Conservation (phyloP, 2,888 invertebrate species). For the Standfussiana lucernea region DNA sequence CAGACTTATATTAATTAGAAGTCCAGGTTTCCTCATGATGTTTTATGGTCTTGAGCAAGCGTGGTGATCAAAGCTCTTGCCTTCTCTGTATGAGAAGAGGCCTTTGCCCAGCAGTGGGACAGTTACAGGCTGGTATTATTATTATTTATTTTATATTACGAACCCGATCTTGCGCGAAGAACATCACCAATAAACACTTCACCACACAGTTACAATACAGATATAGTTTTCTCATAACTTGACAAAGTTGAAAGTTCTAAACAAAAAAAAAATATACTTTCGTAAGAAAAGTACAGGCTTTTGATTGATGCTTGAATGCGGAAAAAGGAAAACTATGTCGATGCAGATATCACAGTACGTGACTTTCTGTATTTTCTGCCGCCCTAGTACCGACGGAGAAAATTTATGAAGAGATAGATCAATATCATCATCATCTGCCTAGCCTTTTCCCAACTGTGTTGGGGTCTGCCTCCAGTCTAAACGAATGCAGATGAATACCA, state of each 20-base stretch:
- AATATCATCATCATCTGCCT: neutral
- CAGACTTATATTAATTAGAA: no score
- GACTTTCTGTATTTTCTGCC: conserved; percentile 5
- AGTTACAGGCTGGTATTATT: no score
- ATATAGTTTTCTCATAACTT: neutral
- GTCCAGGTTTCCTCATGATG: no score
- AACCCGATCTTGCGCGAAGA: no score
- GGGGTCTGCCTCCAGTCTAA: neutral
- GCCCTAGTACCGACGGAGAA: neutral
- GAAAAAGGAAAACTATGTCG: neutral
- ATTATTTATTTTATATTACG: no score
- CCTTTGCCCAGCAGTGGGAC: no score
- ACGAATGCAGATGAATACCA: neutral
- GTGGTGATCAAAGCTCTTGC: no score
- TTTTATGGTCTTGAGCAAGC: no score
- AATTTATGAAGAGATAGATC: neutral
- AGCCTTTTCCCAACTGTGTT: neutral
- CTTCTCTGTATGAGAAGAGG: no score
- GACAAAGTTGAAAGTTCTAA: neutral
- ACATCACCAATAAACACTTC: no score
- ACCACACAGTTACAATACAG: no score
- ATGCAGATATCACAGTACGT: neutral
- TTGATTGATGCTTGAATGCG: neutral
- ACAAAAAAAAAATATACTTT: neutral
- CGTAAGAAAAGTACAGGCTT: neutral